phyloP scores from a whole-genome alignment of 1,140 invertebrate species.

The Episyrphus balteatus region DNA sequence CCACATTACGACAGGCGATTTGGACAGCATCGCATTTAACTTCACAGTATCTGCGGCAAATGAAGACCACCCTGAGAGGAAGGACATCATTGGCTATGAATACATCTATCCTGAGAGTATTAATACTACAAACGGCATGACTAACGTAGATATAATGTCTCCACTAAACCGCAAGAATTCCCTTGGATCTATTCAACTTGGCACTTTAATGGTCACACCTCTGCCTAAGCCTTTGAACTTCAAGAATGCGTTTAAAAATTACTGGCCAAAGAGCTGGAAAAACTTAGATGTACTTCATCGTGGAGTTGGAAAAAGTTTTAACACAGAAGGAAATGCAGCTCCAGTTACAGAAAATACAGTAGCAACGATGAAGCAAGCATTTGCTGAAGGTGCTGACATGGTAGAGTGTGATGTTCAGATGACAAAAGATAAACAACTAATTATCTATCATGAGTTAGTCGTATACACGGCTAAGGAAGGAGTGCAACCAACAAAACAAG shows the following conservation, averaged over 20 bases:
- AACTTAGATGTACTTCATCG: constrained; percentile 84
- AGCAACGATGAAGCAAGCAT: constrained; percentile 10
- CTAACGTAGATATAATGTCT: constrained; percentile 66
- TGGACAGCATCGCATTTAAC: constrained; percentile 56
- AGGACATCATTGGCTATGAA: constrained; percentile 71
- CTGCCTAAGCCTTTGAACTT: constrained; percentile 16
- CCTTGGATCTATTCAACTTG: constrained; percentile 53
- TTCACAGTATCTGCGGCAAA: constrained; percentile 42
- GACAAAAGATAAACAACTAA: constrained; percentile 20
- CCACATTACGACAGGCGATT: constrained; percentile 58
- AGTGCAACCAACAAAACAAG: not conserved
- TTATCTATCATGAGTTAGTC: constrained; percentile 20
- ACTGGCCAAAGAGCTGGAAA: constrained; percentile 69
- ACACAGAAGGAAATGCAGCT: constrained; percentile 42
- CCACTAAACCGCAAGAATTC: constrained; percentile 63
- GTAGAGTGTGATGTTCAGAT: constrained; percentile 25
- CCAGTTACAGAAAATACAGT: constrained; percentile 20
- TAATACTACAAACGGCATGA: constrained; percentile 56
- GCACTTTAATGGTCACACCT: constrained; percentile 36
- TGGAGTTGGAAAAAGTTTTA: constrained; percentile 57
- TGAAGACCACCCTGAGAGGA: constrained; percentile 45
- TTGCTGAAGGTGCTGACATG: constrained; percentile 14
- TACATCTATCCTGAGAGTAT: constrained; percentile 53
- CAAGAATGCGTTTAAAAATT: constrained; percentile 64
- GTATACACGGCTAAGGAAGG: not conserved